phyloP scores from a whole-genome alignment of 92 coral and sea anemone species.

The Montipora capitata region DNA sequence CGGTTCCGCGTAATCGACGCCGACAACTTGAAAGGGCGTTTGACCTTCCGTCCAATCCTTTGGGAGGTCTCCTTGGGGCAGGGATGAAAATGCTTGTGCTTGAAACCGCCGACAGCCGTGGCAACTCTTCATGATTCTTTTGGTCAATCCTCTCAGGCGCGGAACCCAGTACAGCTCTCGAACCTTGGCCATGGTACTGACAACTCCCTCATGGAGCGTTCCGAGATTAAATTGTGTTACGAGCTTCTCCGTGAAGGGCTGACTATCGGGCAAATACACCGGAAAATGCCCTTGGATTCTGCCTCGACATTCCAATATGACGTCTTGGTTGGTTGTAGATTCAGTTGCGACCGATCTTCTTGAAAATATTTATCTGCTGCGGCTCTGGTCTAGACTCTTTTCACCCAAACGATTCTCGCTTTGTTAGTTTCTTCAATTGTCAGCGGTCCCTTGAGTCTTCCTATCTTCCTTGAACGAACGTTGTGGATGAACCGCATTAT shows the following conservation, averaged over 20 bases:
- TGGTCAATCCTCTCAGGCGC: neutral
- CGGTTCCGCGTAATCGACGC: slow-evolving; percentile 26
- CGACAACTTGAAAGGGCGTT: slow-evolving; percentile 17
- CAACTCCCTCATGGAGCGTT: slow-evolving; percentile 57
- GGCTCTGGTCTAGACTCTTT: slow-evolving; percentile 8
- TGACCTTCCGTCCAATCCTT: slow-evolving; percentile 20
- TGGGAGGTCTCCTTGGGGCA: slow-evolving; percentile 33
- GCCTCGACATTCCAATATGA: slow-evolving; percentile 19
- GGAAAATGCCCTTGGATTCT: slow-evolving; percentile 15
- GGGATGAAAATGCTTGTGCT: neutral
- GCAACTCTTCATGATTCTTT: slow-evolving; percentile 3
- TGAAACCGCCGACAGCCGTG: neutral
- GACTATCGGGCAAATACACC: neutral
- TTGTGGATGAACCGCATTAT: slow-evolving; percentile 13
- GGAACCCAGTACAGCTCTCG: slow-evolving; percentile 19
- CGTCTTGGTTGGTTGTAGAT: slow-evolving; percentile 12
- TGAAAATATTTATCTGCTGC: neutral
- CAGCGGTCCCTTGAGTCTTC: slow-evolving; percentile 22
- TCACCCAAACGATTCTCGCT: neutral
- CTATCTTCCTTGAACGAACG: neutral
- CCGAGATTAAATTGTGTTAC: slow-evolving; percentile 35
- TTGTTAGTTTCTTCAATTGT: slow-evolving; percentile 15
- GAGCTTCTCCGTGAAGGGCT: slow-evolving; percentile 29
- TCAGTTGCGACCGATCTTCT: slow-evolving; percentile 19
- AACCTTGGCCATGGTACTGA: slow-evolving; percentile 8